A percentile compares a stretch with the other conserved stretches of the same genome.
Evolutionary conservation across 2,888 invertebrate genomes (phyloP).

Genomic region (Nymphalis c-album): DNA sequence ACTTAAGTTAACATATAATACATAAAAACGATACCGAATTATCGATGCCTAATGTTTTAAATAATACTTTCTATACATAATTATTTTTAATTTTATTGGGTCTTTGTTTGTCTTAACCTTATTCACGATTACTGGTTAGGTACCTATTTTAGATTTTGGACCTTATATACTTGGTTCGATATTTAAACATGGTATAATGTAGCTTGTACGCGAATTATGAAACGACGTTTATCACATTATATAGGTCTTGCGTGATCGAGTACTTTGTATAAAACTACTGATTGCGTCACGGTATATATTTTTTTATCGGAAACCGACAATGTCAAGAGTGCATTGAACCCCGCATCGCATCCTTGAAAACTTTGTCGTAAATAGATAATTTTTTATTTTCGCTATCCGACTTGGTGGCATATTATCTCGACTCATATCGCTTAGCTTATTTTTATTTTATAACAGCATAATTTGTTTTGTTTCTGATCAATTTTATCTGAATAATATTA

Average conservation of each 20-base stretch:
- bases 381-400: constrained; percentile 41
- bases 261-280: constrained; percentile 35
- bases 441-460: constrained; percentile 25
- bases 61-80: background rate
- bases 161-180: no score
- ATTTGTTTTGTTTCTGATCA: constrained; percentile 4
- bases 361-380: constrained; percentile 66
- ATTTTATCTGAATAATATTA: background rate
- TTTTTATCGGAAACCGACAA: constrained; percentile 57
- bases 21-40: background rate
- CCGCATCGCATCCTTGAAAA: constrained; percentile 64
- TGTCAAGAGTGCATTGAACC: constrained; percentile 74
- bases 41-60: background rate
- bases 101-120: background rate
- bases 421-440: constrained; percentile 19
- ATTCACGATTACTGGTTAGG: background rate
- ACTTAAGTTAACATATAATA: background rate
- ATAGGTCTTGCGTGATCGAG: constrained; percentile 34
- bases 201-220: constrained; percentile 9
- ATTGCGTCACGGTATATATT: constrained; percentile 44
- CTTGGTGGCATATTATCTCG: constrained; percentile 32
- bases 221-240: constrained; percentile 25
- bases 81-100: background rate
- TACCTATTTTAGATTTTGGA: no score
- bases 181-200: no score